These are phyloP conservation scores for Pseudomyrmex flavicornis DNA, from an alignment of 1,140 invertebrate species.

Conservation along the genomic window DNA sequence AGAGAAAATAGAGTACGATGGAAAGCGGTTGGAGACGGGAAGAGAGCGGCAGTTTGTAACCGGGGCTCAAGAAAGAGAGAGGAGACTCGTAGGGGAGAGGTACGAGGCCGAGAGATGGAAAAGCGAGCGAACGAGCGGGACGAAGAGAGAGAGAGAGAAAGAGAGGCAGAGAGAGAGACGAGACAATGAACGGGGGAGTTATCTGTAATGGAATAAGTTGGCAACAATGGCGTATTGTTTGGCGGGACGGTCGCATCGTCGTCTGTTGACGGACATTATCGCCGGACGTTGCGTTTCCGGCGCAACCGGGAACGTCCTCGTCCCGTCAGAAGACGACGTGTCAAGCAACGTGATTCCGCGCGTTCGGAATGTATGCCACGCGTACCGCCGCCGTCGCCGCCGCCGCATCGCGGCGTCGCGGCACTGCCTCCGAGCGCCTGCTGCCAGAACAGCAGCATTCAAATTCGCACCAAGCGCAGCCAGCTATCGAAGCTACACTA, in stretches of 20 bases:
- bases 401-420: slow-evolving; percentile 5
- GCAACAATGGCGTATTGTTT: slow-evolving; percentile 85
- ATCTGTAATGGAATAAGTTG: slow-evolving; percentile 86
- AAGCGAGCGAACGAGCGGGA: not conserved
- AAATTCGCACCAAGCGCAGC: slow-evolving; percentile 67
- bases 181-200: slow-evolving; percentile 83
- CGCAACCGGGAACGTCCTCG: slow-evolving; percentile 72
- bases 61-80: slow-evolving; percentile 28
- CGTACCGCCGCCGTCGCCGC: slow-evolving; percentile 58
- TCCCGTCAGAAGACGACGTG: slow-evolving; percentile 74
- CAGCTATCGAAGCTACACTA: slow-evolving; percentile 64
- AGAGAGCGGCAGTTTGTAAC: slow-evolving; percentile 34
- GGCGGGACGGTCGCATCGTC: slow-evolving; percentile 81
- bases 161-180: slow-evolving; percentile 74
- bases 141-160: slow-evolving; percentile 27
- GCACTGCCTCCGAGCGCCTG: not conserved
- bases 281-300: slow-evolving; percentile 84
- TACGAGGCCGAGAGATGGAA: not conserved
- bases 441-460: slow-evolving; percentile 67
- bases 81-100: slow-evolving; percentile 30
- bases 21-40: slow-evolving; percentile 53
- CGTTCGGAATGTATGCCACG: slow-evolving; percentile 75
- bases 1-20: slow-evolving; percentile 61
- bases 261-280: slow-evolving; percentile 85
- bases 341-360: slow-evolving; percentile 69